phyloP scores from a whole-genome alignment of 2,888 invertebrate genomes.

The Tetramorium bicarinatum region DNA sequence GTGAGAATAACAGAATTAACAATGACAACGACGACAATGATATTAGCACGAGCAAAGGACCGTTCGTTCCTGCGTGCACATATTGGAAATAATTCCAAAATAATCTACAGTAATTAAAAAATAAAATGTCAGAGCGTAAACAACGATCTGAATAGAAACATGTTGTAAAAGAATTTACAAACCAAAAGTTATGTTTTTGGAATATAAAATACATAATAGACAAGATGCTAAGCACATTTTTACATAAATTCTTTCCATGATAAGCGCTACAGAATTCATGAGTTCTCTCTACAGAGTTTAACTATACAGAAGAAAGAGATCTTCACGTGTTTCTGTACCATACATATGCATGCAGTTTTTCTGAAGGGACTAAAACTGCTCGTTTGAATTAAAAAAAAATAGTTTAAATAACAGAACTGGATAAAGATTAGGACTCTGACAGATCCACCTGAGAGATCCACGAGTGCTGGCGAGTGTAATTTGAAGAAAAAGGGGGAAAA shows the following conservation, averaged over 20 bases:
- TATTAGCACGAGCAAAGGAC: not conserved
- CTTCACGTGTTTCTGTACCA: not conserved
- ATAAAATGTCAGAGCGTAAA: not conserved
- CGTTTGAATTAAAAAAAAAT: constrained; percentile 7
- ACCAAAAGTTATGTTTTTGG: not conserved
- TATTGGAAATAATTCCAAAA: constrained; percentile 13
- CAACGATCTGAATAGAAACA: not conserved
- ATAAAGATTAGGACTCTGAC: constrained; percentile 6
- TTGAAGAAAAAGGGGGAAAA: constrained; percentile 1
- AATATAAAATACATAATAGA: not conserved
- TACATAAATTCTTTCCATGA: not conserved
- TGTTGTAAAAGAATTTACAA: not conserved
- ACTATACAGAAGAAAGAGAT: not conserved
- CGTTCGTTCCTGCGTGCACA: not conserved
- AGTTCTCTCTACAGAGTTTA: not conserved
- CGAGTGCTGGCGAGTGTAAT: not conserved
- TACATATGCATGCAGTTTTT: constrained; percentile 22
- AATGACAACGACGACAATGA: constrained; percentile 13
- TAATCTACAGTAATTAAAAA: constrained; percentile 1
- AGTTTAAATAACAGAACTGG: not conserved
- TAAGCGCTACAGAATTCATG: not conserved
- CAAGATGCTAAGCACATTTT: not conserved
- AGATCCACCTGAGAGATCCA: not conserved
- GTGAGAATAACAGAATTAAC: constrained; percentile 49
- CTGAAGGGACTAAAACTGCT: not conserved